These are phyloP conservation scores for Solenopsis fugax DNA, from an alignment of 1,140 invertebrate species.

Conservation along the genomic window DNA sequence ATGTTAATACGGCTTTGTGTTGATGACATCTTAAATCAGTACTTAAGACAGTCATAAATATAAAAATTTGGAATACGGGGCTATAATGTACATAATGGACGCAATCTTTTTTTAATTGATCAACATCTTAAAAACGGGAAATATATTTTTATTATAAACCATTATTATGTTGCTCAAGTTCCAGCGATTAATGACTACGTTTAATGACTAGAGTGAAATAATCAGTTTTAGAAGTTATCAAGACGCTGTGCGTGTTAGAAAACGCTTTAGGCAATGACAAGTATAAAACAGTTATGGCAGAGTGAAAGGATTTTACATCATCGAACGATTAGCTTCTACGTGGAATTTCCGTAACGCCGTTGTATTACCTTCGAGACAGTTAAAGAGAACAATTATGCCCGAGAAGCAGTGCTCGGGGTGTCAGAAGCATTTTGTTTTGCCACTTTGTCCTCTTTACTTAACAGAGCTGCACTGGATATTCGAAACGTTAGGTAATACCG, in stretches of 20 bases:
- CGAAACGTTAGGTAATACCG: not conserved
- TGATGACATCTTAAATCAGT: too few relatives aligned
- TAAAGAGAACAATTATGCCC: conserved; percentile 2
- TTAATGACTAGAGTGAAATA: not conserved
- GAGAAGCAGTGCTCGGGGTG: not conserved
- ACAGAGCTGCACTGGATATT: not conserved
- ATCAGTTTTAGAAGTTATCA: conserved; percentile 2
- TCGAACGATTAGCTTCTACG: not conserved
- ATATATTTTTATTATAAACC: not conserved
- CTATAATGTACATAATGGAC: not conserved
- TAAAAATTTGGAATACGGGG: too few relatives aligned
- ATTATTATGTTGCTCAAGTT: not conserved
- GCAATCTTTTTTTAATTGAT: not conserved
- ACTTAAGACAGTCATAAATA: too few relatives aligned
- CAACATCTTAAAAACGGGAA: not conserved
- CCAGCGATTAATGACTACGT: not conserved
- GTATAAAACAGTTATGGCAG: not conserved
- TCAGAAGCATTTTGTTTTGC: not conserved
- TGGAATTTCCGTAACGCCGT: conserved; percentile 31
- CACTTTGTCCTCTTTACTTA: conserved; percentile 13
- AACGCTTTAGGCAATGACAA: conserved; percentile 7
- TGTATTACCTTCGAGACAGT: not conserved
- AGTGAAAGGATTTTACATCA: conserved; percentile 52
- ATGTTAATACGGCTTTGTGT: too few relatives aligned
- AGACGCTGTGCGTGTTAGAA: not conserved